Percentiles rank a stretch among this genome's conserved stretches.
phyloP scores from a whole-genome alignment of 2,888 invertebrate genomes.

The Rhogogaster chlorosoma region DNA sequence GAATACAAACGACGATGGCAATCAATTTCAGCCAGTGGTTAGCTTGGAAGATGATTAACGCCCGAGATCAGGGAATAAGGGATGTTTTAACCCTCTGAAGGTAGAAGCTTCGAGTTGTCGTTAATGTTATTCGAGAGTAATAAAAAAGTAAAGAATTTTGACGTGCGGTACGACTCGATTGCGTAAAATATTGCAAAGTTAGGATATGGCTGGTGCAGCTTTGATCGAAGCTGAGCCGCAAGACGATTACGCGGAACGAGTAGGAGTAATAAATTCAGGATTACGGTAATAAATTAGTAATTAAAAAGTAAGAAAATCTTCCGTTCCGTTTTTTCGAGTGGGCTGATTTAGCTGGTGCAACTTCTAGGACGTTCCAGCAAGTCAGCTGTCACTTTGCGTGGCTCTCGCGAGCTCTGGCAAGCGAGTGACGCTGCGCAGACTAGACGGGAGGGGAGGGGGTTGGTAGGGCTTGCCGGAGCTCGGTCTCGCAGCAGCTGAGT shows the following conservation, averaged over 20 bases:
- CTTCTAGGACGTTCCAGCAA: too few relatives aligned
- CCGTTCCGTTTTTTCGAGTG: too few relatives aligned
- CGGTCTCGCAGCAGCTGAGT: too few relatives aligned
- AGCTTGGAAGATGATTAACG: background rate
- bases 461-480: too few relatives aligned
- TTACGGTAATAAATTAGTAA: too few relatives aligned
- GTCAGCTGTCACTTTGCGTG: too few relatives aligned
- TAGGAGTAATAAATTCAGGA: too few relatives aligned
- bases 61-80: background rate
- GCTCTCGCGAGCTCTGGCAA: too few relatives aligned
- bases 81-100: background rate
- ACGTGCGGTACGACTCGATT: background rate
- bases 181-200: background rate
- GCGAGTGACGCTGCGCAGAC: too few relatives aligned
- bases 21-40: background rate
- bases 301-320: too few relatives aligned
- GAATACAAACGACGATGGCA: background rate
- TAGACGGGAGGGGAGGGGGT: too few relatives aligned
- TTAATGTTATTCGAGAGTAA: slow-evolving; percentile 3
- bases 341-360: too few relatives aligned
- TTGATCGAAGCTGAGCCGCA: background rate
- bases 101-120: background rate
- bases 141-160: slow-evolving; percentile 20
- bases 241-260: slow-evolving; percentile 14
- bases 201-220: slow-evolving; percentile 30